Evolutionary conservation across 2,888 invertebrate genomes (phyloP).

Genomic region (Chrysomela aeneicollis): DNA sequence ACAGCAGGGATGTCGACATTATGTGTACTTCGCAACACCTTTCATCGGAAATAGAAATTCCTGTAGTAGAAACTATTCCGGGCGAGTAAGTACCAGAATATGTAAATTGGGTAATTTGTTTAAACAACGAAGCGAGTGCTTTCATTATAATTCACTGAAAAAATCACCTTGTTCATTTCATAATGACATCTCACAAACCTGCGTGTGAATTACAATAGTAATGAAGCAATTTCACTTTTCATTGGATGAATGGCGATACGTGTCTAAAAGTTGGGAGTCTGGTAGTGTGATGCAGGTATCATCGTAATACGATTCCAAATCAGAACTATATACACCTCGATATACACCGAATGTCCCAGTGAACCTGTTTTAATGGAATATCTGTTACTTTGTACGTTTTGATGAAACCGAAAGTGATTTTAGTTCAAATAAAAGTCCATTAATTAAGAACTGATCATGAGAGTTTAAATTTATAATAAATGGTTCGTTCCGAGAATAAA

Average conservation of each 20-base stretch:
- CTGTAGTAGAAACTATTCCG: slow-evolving; percentile 26
- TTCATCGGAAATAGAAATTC: slow-evolving; percentile 30
- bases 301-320: no score
- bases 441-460: no score
- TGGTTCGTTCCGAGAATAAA: no score
- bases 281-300: no score
- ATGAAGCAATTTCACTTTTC: background rate
- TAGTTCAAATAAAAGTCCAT: no score
- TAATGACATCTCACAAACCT: background rate
- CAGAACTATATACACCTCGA: no score
- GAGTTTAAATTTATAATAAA: no score
- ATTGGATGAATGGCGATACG: background rate
- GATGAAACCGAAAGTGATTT: no score
- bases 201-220: background rate
- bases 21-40: slow-evolving; percentile 20
- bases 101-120: slow-evolving; percentile 32
- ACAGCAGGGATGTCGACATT: slow-evolving; percentile 17
- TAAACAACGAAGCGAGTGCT: background rate
- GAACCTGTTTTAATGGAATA: no score
- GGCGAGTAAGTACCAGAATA: slow-evolving; percentile 27
- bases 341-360: no score
- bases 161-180: background rate
- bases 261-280: no score
- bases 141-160: slow-evolving; percentile 17
- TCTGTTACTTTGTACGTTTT: no score